Evolutionary conservation across 2,113 vertebrate genomes (phyloP).

Genomic region (Epinephelus fuscoguttatus): DNA sequence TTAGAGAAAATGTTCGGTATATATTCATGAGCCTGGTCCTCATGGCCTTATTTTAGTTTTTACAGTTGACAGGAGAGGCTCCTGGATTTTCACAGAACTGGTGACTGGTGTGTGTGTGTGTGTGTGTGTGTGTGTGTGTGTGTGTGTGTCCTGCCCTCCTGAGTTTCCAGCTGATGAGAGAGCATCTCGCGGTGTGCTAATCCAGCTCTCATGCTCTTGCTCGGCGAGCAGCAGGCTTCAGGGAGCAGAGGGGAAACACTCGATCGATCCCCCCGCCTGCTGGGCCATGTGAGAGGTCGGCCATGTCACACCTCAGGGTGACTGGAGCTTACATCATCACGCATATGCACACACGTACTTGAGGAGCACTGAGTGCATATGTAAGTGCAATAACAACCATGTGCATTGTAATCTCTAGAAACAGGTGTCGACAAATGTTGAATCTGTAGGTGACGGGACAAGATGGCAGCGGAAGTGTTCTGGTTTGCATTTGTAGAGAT

Average conservation of each 20-base stretch:
- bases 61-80: neutral
- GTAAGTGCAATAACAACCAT: neutral
- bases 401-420: too few relatives aligned
- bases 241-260: slow-evolving; percentile 43
- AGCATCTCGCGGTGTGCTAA: slow-evolving; percentile 27
- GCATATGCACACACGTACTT: neutral
- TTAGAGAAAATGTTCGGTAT: slow-evolving; percentile 2
- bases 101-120: neutral
- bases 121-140: slow-evolving; percentile 20
- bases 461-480: too few relatives aligned
- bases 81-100: neutral
- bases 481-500: too few relatives aligned
- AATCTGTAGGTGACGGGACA: too few relatives aligned
- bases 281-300: slow-evolving; percentile 46
- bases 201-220: slow-evolving; percentile 53
- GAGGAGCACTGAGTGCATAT: neutral
- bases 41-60: neutral
- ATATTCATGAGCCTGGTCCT: slow-evolving; percentile 26
- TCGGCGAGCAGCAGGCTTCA: neutral
- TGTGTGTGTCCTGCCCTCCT: slow-evolving; percentile 21
- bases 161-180: slow-evolving; percentile 38
- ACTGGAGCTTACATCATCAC: slow-evolving; percentile 18
- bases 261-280: slow-evolving; percentile 32
- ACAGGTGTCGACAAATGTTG: too few relatives aligned
- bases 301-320: slow-evolving; percentile 40